These are phyloP conservation scores for Spicauda simplicius DNA, from an alignment of 2,888 invertebrate genomes.

Conservation along the genomic window DNA sequence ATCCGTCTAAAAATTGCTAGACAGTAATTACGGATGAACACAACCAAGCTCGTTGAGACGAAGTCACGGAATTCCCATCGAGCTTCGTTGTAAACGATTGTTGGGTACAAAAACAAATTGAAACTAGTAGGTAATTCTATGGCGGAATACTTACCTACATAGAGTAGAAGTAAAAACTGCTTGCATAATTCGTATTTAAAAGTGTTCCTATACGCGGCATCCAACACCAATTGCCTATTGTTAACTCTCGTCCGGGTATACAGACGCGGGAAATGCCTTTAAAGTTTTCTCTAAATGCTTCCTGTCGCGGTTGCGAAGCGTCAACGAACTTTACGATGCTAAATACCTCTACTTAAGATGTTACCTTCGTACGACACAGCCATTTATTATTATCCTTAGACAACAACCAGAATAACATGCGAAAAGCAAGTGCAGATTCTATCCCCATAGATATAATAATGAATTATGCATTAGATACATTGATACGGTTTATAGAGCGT, in stretches of 20 bases:
- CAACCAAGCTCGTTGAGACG: constrained; percentile 14
- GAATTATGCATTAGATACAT: constrained; percentile 53
- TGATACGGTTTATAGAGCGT: constrained; percentile 81
- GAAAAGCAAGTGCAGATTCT: not conserved
- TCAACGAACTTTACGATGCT: constrained; percentile 54
- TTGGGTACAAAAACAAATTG: constrained; percentile 19
- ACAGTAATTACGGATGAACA: constrained; percentile 12
- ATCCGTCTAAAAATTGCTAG: not conserved
- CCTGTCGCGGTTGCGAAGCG: constrained; percentile 56
- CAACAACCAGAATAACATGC: constrained; percentile 10
- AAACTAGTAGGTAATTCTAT: constrained; percentile 26
- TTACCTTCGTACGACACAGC: constrained; percentile 1
- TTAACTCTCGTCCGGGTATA: constrained; percentile 52
- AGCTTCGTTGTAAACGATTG: constrained; percentile 9
- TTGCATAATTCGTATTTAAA: constrained; percentile 27
- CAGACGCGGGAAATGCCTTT: constrained; percentile 49
- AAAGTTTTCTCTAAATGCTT: constrained; percentile 61
- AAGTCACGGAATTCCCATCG: constrained; percentile 30
- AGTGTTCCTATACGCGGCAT: constrained; percentile 17
- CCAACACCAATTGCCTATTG: constrained; percentile 42
- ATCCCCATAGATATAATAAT: constrained; percentile 13
- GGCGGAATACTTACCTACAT: constrained; percentile 33
- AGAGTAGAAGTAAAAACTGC: constrained; percentile 20
- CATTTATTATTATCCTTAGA: constrained; percentile 4
- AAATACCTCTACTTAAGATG: not conserved